Percentiles rank a stretch among this genome's conserved stretches.
These are phyloP conservation scores for Cepaea hortensis DNA, from an alignment of 2,888 invertebrate species.

Conservation along the genomic window DNA sequence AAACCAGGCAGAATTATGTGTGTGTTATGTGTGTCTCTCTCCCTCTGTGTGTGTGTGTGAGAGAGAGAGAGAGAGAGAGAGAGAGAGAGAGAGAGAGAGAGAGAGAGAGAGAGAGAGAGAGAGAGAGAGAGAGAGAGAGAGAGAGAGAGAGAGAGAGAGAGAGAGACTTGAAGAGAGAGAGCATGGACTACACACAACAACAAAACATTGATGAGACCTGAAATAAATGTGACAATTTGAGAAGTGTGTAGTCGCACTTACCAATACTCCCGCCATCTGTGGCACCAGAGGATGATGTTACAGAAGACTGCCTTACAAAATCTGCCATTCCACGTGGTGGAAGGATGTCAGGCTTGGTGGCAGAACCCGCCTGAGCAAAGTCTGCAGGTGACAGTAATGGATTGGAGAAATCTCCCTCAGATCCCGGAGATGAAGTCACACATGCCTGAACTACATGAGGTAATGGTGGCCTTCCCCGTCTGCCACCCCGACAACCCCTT, in stretches of 20 bases:
- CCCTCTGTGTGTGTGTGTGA: too few species aligned
- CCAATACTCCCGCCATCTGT: slow-evolving; percentile 13
- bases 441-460: not conserved
- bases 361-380: not conserved
- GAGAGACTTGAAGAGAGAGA: too few species aligned
- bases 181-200: too few species aligned
- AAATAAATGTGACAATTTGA: too few species aligned
- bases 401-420: slow-evolving; percentile 24
- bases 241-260: not conserved
- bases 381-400: not conserved
- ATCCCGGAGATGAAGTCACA: slow-evolving; percentile 2
- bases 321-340: slow-evolving; percentile 36
- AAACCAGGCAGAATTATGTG: too few species aligned
- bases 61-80: too few species aligned
- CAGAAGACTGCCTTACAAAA: slow-evolving; percentile 12
- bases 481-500: slow-evolving; percentile 32
- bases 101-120: too few species aligned
- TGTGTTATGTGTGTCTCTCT: too few species aligned
- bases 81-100: too few species aligned
- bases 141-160: too few species aligned
- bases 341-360: not conserved
- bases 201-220: too few species aligned
- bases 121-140: too few species aligned
- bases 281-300: not conserved
- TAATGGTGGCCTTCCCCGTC: slow-evolving; percentile 27